A percentile compares a stretch with the other conserved stretches of the same genome.
These are phyloP conservation scores for Selene dorsalis DNA, from an alignment of 2,797 vertebrate genomes.

Conservation along the genomic window DNA sequence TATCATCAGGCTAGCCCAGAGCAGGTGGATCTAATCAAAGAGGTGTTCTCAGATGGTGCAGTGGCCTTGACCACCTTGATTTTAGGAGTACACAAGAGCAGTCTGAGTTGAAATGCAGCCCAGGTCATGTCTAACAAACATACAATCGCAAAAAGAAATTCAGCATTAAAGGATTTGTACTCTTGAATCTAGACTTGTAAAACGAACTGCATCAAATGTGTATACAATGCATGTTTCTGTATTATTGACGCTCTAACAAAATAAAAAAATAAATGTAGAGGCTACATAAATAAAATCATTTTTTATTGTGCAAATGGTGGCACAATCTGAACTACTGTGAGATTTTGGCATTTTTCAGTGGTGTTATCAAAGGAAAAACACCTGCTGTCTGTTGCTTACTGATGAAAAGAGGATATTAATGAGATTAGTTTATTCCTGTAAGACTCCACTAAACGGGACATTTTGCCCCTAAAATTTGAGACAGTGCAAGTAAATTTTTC, in stretches of 20 bases:
- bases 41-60: neutral
- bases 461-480: too few species aligned
- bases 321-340: too few species aligned
- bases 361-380: neutral
- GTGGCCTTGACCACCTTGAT: neutral
- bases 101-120: neutral
- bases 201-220: too few species aligned
- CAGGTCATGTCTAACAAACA: neutral
- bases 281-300: too few species aligned
- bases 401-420: neutral
- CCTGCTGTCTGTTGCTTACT: neutral
- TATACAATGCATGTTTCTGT: too few species aligned
- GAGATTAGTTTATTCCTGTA: neutral
- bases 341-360: too few species aligned
- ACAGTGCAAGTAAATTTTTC: too few species aligned
- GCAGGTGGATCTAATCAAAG: slow-evolving; percentile 12
- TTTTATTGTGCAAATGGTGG: too few species aligned
- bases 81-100: neutral
- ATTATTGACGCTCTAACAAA: too few species aligned
- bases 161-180: neutral
- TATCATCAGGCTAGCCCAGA: neutral
- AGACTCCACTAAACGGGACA: too few species aligned
- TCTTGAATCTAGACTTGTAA: too few species aligned
- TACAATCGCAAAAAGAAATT: neutral
- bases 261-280: too few species aligned